These are phyloP conservation scores for Baryphthengus martii DNA, from an alignment of 2,113 vertebrate species.

Conservation along the genomic window DNA sequence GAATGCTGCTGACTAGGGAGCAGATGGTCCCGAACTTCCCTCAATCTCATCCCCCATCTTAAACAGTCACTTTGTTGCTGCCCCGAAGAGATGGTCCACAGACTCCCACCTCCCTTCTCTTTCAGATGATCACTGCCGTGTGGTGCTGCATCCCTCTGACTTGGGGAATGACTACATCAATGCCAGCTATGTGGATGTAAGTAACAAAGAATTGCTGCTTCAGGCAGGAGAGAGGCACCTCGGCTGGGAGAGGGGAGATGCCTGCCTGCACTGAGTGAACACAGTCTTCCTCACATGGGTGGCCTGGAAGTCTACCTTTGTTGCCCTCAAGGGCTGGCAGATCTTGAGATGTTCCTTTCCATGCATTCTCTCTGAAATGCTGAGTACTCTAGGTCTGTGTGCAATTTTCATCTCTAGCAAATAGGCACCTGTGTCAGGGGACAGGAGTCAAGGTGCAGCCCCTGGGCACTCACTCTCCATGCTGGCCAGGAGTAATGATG, in stretches of 20 bases:
- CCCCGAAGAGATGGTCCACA: neutral
- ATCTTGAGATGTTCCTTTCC: neutral
- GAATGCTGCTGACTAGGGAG: neutral
- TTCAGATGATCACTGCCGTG: constrained; percentile 54
- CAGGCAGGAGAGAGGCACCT: neutral
- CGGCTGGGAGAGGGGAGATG: neutral
- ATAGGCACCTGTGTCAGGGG: neutral
- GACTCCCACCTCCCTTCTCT: neutral
- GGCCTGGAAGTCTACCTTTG: neutral
- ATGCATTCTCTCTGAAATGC: neutral
- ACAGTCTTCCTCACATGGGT: neutral
- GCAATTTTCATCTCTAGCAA: neutral
- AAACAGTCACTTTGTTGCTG: neutral
- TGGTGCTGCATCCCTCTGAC: constrained; percentile 15
- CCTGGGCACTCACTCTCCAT: neutral
- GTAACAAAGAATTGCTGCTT: neutral
- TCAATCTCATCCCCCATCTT: neutral
- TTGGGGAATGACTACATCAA: constrained; percentile 20
- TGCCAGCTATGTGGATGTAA: constrained; percentile 64
- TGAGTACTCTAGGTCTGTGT: neutral
- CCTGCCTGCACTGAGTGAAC: neutral
- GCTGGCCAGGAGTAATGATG: neutral
- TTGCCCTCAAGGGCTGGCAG: neutral
- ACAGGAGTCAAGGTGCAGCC: neutral
- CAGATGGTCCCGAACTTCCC: accelerated